Conservation (phyloP, 2,797 vertebrate genomes). For the Periophthalmus magnuspinnatus region DNA sequence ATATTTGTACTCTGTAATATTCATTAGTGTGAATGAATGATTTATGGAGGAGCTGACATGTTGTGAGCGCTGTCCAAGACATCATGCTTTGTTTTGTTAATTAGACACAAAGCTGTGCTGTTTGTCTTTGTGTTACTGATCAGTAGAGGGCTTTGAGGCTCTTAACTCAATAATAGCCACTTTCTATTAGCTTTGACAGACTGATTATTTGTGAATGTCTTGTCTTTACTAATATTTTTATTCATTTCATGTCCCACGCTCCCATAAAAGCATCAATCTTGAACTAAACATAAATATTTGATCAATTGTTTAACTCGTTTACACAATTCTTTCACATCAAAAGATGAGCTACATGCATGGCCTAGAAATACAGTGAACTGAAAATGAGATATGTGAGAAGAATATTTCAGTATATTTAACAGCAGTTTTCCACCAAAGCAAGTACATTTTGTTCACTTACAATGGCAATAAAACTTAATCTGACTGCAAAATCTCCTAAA, state of each 20-base stretch:
- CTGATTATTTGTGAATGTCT: neutral
- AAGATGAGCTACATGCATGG: neutral
- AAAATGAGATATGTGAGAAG: neutral
- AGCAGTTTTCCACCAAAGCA: neutral
- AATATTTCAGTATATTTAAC: neutral
- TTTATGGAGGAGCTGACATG: constrained; percentile 59
- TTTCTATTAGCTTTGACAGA: constrained; percentile 10
- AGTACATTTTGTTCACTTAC: too few species aligned
- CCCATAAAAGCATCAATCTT: neutral
- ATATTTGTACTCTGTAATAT: constrained; percentile 40
- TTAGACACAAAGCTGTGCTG: constrained; percentile 19
- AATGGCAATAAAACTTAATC: too few species aligned
- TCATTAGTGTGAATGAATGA: constrained; percentile 64
- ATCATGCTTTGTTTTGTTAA: constrained; percentile 26
- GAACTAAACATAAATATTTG: neutral
- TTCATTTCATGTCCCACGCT: neutral
- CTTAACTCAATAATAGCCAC: constrained; percentile 4
- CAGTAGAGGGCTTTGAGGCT: constrained; percentile 5
- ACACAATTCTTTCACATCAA: neutral
- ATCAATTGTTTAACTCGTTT: neutral
- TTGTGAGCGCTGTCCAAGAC: constrained; percentile 33
- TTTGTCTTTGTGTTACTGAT: constrained; percentile 15
- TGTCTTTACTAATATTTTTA: neutral
- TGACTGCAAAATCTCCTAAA: too few species aligned
- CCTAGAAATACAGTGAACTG: neutral